phyloP scores from a whole-genome alignment of 2,888 invertebrate genomes.

The Drosophila emarginata region DNA sequence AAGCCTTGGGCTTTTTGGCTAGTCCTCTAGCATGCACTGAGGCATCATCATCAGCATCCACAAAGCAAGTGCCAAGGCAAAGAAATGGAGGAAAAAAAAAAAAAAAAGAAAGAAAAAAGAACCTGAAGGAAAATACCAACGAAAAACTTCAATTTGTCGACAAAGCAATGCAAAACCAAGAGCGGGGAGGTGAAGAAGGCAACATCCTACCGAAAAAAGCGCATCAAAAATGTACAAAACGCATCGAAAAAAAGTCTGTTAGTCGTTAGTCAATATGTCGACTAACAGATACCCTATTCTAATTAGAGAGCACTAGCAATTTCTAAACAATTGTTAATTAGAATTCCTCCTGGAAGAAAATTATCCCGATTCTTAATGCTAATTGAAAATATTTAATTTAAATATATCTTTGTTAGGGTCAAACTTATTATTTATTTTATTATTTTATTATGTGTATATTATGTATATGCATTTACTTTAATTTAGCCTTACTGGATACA shows the following conservation, averaged over 20 bases:
- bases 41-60: conserved; percentile 19
- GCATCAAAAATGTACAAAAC: conserved; percentile 47
- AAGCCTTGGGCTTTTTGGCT: conserved; percentile 28
- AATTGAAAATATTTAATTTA: too few species aligned
- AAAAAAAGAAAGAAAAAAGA: conserved; percentile 21
- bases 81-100: conserved; percentile 27
- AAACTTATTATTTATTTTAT: background rate
- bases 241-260: conserved; percentile 28
- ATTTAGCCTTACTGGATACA: background rate
- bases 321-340: too few species aligned
- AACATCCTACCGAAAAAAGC: conserved; percentile 34
- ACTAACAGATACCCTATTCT: background rate
- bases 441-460: too few species aligned
- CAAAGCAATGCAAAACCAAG: conserved; percentile 1
- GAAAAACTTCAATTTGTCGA: conserved; percentile 48
- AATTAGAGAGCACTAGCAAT: background rate
- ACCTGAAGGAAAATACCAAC: conserved; percentile 11
- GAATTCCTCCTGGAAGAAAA: too few species aligned
- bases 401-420: too few species aligned
- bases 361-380: too few species aligned
- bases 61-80: conserved; percentile 43
- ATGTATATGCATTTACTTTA: background rate
- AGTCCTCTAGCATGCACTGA: conserved; percentile 39
- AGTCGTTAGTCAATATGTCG: background rate
- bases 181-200: background rate